Base-by-base conservation (phyloP, 2,113 vertebrate species). In the Epinephelus moara region DNA sequence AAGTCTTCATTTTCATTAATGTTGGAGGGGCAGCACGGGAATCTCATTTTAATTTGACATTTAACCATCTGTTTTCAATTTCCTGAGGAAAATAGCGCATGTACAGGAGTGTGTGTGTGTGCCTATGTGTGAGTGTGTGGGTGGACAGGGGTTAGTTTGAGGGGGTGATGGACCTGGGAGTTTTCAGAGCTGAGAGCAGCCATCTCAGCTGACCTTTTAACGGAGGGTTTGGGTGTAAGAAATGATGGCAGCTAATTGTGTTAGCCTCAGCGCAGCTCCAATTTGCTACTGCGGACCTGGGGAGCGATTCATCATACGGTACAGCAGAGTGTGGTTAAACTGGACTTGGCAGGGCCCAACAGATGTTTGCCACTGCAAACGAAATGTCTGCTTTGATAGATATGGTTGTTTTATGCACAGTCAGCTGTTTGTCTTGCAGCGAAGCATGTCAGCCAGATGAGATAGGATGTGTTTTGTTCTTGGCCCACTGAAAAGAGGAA, bases 41-140 rank as follows among this genome's bases (percentile, higher is more conserved):
- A 95, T 94, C 94, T 95, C 91, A 94, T 95, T 96, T 95, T 95
- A 94, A 95, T 95, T 95, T 95, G 94, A 95, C 94, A 94, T 95
- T 95, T 95, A 92, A 85, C 90, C 94, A 95, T 95, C 95, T 95
- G 95, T 92, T 95, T 95, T 94, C 86, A 94, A 94, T 95, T 93
- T 95, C 92, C 91, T 91, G 57, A 72, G 78, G 86, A 85, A 89
- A 66, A 85, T 66, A 50, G 80, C 61, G 79, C 6, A 37, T 37
- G 33, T 37, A 6, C 33, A 1, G 33, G 33, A 37, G 15, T 62
- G 49, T 12, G n/a, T 30, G 47, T 19, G 84, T 25, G 81, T 7
- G 42, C 19, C 47, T 42, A 27, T 70, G 77, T 45, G 73, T 4
- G 17, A 13, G 52, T 40, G 69, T 17, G 81, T 52, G 78, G 3